phyloP scores from a whole-genome alignment of 2,797 vertebrate genomes.

The Argya squamiceps region DNA sequence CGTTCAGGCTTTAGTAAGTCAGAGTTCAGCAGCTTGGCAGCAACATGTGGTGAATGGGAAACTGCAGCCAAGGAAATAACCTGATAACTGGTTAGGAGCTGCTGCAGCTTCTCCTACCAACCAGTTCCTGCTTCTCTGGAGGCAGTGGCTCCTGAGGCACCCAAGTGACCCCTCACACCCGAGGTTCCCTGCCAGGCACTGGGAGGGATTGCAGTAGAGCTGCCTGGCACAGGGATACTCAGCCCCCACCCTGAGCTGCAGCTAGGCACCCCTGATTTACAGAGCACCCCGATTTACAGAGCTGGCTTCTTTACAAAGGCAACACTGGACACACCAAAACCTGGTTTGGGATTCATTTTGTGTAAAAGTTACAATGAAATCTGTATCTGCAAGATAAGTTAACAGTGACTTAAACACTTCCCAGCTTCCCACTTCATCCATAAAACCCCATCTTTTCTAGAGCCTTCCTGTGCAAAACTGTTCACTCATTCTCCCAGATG shows the following conservation, averaged over 20 bases:
- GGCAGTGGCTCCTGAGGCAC: fast-evolving
- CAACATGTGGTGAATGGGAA: fast-evolving
- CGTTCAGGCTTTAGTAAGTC: not conserved
- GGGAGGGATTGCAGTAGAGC: fast-evolving
- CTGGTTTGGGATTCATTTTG: not conserved
- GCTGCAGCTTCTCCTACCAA: not conserved
- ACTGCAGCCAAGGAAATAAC: not conserved
- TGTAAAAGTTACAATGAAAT: not conserved
- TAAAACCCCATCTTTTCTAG: not conserved
- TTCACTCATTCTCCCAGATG: not conserved
- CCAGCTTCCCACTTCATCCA: not conserved
- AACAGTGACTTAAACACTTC: not conserved
- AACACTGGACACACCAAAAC: not conserved
- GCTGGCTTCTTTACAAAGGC: not conserved
- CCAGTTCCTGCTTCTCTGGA: not conserved
- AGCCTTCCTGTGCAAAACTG: not conserved
- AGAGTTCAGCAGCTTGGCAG: not conserved
- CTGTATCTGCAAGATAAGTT: not conserved
- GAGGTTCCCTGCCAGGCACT: not conserved
- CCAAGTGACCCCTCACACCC: not conserved
- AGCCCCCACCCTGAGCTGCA: not conserved
- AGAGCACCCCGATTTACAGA: not conserved
- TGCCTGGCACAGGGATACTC: not conserved
- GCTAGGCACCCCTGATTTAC: not conserved
- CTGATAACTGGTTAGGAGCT: not conserved